These are phyloP conservation scores for Pollenia amentaria DNA, from an alignment of 2,888 invertebrate species.

Conservation along the genomic window DNA sequence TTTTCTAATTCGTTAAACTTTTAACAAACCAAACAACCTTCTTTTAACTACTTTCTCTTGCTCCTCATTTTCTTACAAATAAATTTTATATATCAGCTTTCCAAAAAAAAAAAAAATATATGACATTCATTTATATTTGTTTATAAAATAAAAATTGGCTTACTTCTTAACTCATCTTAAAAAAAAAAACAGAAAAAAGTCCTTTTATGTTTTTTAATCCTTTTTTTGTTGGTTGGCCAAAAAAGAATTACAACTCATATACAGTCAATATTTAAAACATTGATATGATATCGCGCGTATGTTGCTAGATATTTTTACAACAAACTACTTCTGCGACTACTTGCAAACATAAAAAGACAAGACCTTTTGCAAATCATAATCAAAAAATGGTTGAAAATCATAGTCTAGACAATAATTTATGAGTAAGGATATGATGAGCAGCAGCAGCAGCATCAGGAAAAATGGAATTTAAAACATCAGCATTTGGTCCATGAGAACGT, in stretches of 20 bases:
- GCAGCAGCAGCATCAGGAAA: slow-evolving; percentile 43
- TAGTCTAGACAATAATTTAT: slow-evolving; percentile 84
- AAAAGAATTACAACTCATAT: slow-evolving; percentile 69
- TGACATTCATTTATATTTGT: slow-evolving; percentile 77
- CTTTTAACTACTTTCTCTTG: neutral
- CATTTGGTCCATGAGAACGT: slow-evolving; percentile 59
- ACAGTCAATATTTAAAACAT: slow-evolving; percentile 70
- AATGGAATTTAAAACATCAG: slow-evolving; percentile 39
- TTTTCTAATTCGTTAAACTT: slow-evolving; percentile 76
- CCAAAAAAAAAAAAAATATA: slow-evolving; percentile 50
- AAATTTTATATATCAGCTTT: slow-evolving; percentile 57
- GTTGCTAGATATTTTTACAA: slow-evolving; percentile 48
- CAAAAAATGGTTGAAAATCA: slow-evolving; percentile 84
- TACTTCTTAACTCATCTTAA: slow-evolving; percentile 58
- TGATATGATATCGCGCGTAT: slow-evolving; percentile 75
- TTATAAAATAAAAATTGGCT: slow-evolving; percentile 75
- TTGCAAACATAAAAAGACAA: slow-evolving; percentile 50
- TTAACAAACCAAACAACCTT: slow-evolving; percentile 71
- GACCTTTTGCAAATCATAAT: slow-evolving; percentile 78
- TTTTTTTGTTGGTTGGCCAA: slow-evolving; percentile 63
- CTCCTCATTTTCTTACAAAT: slow-evolving; percentile 9
- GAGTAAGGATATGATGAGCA: slow-evolving; percentile 77
- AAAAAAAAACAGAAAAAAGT: slow-evolving; percentile 39
- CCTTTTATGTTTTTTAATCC: slow-evolving; percentile 72
- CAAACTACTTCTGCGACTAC: slow-evolving; percentile 30